Base-by-base conservation (phyloP, 2,888 invertebrate genomes). In the Drosophila villosipedis region DNA sequence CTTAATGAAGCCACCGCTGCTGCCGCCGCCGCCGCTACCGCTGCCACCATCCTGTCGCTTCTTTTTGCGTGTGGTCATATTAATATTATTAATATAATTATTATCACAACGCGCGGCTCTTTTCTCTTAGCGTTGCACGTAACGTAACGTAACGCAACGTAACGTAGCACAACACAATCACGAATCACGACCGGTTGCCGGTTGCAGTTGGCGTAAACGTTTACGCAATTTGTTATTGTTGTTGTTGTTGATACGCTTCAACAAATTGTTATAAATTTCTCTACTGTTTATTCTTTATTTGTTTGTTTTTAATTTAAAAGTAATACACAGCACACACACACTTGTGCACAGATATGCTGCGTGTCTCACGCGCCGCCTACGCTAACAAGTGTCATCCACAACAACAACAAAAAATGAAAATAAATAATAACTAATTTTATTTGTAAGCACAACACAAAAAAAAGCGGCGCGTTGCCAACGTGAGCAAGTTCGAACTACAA, bases 1-100 rank as follows among this genome's bases (percentile, higher is more conserved):
- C 94, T 97, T 97, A 93, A 97, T 96, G 94, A 97, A 97, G 94
- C 96, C 95, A 67, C 93, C 95, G 61, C 86, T 76, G 68, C 89
- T 75, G 68, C 89, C 73, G 52, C 84, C 73, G 55, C 82, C 78
- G 52, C 82, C 22, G 68, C 89, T 75, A 65, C 89, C 74, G 52
- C 84, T 73, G 59, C 83, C 78, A 50, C 82, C 89, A 91, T 95
- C 95, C 90, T 95, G 95, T 92, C 95, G 95, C 94, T 95, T 95
- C 94, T 95, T 96, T 92, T 95, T 94, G 83, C 95, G 94, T 72
- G 95, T 95, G 82, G 96, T 95, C 95, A 96, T 95, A 66, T 68
- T 78, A 65, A 58, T 61, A 41, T 76, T 95, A 66, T 68, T 76
- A 65, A 60, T 61, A 41, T 76, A 71, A 77, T 73, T 73, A 67